These are phyloP conservation scores for Acanthisitta chloris DNA, from an alignment of 2,113 vertebrate species.

Conservation along the genomic window DNA sequence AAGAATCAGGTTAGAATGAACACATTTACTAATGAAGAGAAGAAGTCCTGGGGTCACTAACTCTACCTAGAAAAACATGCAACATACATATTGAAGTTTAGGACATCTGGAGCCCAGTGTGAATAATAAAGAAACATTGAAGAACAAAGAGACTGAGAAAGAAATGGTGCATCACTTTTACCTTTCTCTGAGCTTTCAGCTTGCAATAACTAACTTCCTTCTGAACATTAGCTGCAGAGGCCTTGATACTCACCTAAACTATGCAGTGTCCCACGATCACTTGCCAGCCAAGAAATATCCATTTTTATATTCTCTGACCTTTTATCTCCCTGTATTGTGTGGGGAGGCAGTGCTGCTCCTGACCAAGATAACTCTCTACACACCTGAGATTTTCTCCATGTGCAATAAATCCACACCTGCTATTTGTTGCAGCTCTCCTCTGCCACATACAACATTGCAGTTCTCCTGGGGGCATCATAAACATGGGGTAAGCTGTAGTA, in stretches of 20 bases:
- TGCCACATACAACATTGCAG: background rate
- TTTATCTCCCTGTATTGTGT: background rate
- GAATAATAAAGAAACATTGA: background rate
- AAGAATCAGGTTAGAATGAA: background rate
- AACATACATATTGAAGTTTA: background rate
- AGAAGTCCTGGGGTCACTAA: background rate
- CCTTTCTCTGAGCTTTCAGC: background rate
- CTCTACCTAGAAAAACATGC: background rate
- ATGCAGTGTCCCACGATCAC: fast-evolving
- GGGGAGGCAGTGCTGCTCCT: background rate
- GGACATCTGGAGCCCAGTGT: background rate
- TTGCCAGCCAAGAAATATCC: background rate
- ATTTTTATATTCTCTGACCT: background rate
- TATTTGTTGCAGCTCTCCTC: background rate
- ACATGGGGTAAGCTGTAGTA: background rate
- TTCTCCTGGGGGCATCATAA: background rate
- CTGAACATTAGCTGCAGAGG: background rate
- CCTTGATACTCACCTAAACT: background rate
- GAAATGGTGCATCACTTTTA: background rate
- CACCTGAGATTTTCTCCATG: background rate
- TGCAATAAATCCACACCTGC: background rate
- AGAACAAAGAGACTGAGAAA: background rate
- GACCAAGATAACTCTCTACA: background rate
- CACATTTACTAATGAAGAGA: background rate
- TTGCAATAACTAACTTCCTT: background rate